A percentile compares a stretch with the other conserved stretches of the same genome.
Conservation (phyloP, 1,140 invertebrate species). For the Sycophila sp. region DNA sequence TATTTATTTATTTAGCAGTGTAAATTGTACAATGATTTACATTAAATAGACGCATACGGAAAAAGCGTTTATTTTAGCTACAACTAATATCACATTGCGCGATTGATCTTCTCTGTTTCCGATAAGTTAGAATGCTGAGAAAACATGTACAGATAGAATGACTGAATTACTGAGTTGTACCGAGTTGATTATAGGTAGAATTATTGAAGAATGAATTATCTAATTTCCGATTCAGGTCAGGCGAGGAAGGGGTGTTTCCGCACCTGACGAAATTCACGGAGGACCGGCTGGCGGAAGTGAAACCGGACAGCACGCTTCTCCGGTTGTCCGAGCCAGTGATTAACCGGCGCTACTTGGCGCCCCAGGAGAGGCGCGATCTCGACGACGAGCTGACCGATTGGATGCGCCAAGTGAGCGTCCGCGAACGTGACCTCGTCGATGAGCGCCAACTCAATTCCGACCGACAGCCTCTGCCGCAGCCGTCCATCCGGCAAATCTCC, state of each 20-base stretch:
- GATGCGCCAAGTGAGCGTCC: constrained; percentile 62
- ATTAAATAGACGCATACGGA: too few species aligned
- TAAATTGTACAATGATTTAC: too few species aligned
- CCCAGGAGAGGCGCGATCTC: constrained; percentile 59
- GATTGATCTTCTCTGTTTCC: too few species aligned
- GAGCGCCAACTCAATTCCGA: constrained; percentile 35
- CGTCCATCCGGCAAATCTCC: too few species aligned
- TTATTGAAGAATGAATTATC: background rate
- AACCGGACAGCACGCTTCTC: constrained; percentile 68
- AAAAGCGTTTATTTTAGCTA: constrained; percentile 13
- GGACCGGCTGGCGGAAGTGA: constrained; percentile 64
- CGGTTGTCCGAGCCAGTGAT: constrained; percentile 64
- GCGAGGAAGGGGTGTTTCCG: constrained; percentile 76
- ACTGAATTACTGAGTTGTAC: too few species aligned
- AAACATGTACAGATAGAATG: too few species aligned
- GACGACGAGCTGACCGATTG: constrained; percentile 63
- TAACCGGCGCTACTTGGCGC: constrained; percentile 54
- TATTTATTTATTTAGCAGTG: too few species aligned
- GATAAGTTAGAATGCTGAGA: too few species aligned
- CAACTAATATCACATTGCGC: background rate
- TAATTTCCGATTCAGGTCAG: constrained; percentile 64
- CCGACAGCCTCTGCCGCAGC: background rate
- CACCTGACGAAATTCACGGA: constrained; percentile 69
- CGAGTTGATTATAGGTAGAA: too few species aligned
- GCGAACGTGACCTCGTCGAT: constrained; percentile 58